Conservation (phyloP, 2,888 invertebrate genomes). For the Aleiodes leptofemur region DNA sequence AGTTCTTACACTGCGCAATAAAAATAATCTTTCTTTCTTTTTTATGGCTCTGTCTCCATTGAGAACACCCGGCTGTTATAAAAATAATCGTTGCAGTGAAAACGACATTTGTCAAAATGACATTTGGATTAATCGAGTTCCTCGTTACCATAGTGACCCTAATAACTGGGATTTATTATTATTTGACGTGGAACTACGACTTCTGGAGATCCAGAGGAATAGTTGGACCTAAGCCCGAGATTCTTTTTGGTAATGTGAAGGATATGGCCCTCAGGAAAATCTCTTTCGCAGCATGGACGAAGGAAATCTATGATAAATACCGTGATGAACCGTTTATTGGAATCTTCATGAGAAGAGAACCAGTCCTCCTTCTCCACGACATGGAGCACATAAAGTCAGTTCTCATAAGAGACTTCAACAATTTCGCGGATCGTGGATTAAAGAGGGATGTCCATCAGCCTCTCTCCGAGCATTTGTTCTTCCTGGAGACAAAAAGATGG, state of each 20-base stretch:
- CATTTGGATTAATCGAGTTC: background rate
- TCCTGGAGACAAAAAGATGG: slow-evolving; percentile 73
- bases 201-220: slow-evolving; percentile 73
- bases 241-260: slow-evolving; percentile 69
- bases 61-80: too few species aligned
- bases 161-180: slow-evolving; percentile 44
- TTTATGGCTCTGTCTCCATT: too few species aligned
- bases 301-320: slow-evolving; percentile 38
- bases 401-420: slow-evolving; percentile 52
- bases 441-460: slow-evolving; percentile 61
- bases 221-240: slow-evolving; percentile 67
- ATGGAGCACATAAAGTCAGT: slow-evolving; percentile 47
- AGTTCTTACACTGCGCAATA: too few species aligned
- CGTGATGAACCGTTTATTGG: slow-evolving; percentile 65
- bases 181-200: slow-evolving; percentile 69
- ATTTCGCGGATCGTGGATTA: slow-evolving; percentile 48
- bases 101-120: background rate
- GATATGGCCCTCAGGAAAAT: slow-evolving; percentile 36
- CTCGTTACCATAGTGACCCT: background rate
- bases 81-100: too few species aligned
- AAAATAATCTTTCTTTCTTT: too few species aligned
- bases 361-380: slow-evolving; percentile 44
- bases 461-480: slow-evolving; percentile 68
- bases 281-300: slow-evolving; percentile 33
- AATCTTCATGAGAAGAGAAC: slow-evolving; percentile 58